A percentile compares a stretch with the other conserved stretches of the same genome.
Evolutionary conservation across 2,888 invertebrate genomes (phyloP).

Genomic region (Apamea sordens): DNA sequence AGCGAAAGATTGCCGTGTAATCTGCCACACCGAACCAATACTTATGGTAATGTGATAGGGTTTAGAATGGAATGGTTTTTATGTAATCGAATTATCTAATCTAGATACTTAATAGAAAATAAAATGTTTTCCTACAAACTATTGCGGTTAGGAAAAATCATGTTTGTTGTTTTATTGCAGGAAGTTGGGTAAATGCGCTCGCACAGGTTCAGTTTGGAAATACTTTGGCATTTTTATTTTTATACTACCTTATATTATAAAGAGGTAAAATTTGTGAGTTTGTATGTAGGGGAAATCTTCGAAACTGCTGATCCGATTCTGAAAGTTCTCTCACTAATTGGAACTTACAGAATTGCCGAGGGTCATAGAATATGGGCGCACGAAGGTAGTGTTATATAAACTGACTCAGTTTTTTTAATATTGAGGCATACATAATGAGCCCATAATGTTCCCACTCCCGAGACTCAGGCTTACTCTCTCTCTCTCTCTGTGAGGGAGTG

Average conservation of each 20-base stretch:
- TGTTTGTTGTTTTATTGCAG: conserved; percentile 43
- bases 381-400: background rate
- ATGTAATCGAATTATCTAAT: conserved; percentile 67
- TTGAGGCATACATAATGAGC: too few relatives aligned
- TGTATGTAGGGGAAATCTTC: too few relatives aligned
- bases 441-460: background rate
- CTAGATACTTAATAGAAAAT: conserved; percentile 58
- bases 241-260: background rate
- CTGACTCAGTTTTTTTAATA: too few relatives aligned
- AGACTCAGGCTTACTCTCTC: background rate
- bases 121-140: conserved; percentile 63
- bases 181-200: conserved; percentile 21
- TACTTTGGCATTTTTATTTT: background rate
- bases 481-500: too few relatives aligned
- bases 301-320: too few relatives aligned
- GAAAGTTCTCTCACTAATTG: too few relatives aligned
- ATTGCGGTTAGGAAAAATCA: conserved; percentile 54
- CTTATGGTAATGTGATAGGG: conserved; percentile 24
- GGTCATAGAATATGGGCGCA: too few relatives aligned
- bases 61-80: conserved; percentile 18
- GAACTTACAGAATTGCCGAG: too few relatives aligned
- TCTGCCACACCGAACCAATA: conserved; percentile 33
- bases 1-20: conserved; percentile 22
- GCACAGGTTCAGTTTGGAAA: conserved; percentile 12
- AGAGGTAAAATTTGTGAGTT: too few relatives aligned